phyloP scores from a whole-genome alignment of 2,797 vertebrate species.

The Alcedo atthis region DNA sequence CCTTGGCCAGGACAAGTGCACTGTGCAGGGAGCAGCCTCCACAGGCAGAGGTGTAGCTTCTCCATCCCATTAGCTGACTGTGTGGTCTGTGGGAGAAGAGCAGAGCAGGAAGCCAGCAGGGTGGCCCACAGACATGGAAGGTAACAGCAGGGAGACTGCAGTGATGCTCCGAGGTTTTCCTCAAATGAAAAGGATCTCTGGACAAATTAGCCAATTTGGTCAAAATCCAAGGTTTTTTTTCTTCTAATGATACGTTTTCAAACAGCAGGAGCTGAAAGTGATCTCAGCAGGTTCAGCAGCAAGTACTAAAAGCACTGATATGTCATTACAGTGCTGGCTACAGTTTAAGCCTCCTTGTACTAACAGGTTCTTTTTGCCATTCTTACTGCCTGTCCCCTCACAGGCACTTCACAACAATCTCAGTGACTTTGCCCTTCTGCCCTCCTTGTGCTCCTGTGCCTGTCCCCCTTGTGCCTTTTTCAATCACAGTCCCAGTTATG shows the following conservation, averaged over 20 bases:
- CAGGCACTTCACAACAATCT: accelerated
- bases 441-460: background rate
- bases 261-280: background rate
- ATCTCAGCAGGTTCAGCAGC: background rate
- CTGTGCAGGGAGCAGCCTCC: background rate
- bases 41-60: background rate
- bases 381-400: background rate
- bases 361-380: background rate
- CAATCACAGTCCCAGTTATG: background rate
- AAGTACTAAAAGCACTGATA: background rate
- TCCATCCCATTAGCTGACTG: background rate
- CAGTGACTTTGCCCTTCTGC: background rate
- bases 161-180: background rate
- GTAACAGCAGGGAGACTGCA: background rate
- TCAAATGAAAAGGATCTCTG: background rate
- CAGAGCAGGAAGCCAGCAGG: background rate
- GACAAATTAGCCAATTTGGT: background rate
- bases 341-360: background rate
- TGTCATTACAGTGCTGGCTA: background rate
- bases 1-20: accelerated
- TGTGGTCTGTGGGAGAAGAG: background rate
- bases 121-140: background rate
- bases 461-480: background rate
- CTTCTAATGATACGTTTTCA: background rate
- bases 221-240: background rate